phyloP scores from a whole-genome alignment of 2,888 invertebrate species.

The Neelides folsomi region DNA sequence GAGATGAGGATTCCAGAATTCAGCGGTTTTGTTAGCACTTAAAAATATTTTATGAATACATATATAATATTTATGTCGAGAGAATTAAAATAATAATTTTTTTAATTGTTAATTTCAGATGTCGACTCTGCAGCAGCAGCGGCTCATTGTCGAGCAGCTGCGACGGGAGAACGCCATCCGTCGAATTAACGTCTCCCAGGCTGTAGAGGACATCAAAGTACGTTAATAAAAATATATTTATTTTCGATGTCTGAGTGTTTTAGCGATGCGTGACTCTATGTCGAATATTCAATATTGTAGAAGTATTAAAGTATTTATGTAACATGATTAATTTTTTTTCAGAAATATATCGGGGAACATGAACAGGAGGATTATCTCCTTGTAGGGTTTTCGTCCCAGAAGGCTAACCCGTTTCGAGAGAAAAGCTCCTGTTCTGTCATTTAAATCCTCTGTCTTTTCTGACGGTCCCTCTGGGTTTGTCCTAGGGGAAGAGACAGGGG shows the following conservation, averaged over 20 bases:
- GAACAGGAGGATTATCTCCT: conserved; percentile 85
- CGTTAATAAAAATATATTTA: too few relatives aligned
- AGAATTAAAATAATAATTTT: neutral
- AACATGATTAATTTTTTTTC: conserved; percentile 9
- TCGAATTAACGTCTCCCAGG: conserved; percentile 72
- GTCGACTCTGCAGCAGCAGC: conserved; percentile 85
- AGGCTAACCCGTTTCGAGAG: conserved; percentile 89
- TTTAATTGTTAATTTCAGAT: conserved; percentile 41
- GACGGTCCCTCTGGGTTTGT: neutral
- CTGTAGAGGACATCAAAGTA: conserved; percentile 74
- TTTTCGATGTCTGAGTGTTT: too few relatives aligned
- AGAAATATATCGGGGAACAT: conserved; percentile 74
- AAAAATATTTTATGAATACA: neutral
- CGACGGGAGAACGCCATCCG: conserved; percentile 79
- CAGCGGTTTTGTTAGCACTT: conserved; percentile 28
- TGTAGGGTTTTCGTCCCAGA: conserved; percentile 84
- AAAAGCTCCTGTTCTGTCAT: conserved; percentile 76
- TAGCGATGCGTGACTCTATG: too few relatives aligned
- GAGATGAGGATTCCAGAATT: conserved; percentile 27
- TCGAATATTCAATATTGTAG: too few relatives aligned
- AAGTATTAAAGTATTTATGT: neutral
- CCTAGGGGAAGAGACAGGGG: too few relatives aligned
- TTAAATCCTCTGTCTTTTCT: conserved; percentile 39
- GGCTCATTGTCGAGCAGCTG: conserved; percentile 82
- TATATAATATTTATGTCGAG: neutral